Evolutionary conservation across 2,888 invertebrate species (phyloP), one percentile per base, ranked within the genome.

Genomic region (Eumacrocentrus americanus): DNA sequence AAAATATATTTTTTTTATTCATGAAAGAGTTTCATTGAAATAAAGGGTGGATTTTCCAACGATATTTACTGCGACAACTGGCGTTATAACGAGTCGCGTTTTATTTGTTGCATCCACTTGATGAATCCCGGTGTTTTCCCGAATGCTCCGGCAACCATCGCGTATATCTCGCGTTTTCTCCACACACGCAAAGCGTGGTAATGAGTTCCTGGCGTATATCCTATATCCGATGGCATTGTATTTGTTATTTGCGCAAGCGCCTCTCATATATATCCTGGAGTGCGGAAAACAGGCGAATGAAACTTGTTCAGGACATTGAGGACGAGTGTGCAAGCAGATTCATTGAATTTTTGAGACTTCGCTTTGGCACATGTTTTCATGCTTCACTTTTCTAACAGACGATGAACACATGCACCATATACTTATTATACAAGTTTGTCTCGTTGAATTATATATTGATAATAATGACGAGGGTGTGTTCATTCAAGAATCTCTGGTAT

Each of bases 161-260:
- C 51, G 35, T 29, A 16, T 48, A n/a, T 29, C 34, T 14, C 9
- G 25, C 16, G 29, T 29, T 47, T 46, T 22, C 38, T n/a, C n/a
- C n/a, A 12, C 16, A 38, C 25, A 44, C 53, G 55, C 59, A 63
- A 61, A 63, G 62, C 57, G 35, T 61, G 53, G 64, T 70, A 70
- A 70, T 67, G 70, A 69, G 66, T 70, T 68, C 66, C 60, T 44
- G 57, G 47, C 52, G 52, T 61, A 51, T 59, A 60, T 60, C 53
- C 57, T 34, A 20, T 40, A 29, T 34, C 38, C 57, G 4, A 18
- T 46, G 29, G 7, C 37, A 29, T 20, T 35, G 34, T 61, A 54
- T 53, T 55, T 60, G 60, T 60, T 55, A 57, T 64, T 64, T 51
- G 42, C 55, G 51, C 58, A 38, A 16, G 35, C 22, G 58, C 42